Evolutionary conservation across 2,113 vertebrate species (phyloP).

Genomic region (Origma solitaria): DNA sequence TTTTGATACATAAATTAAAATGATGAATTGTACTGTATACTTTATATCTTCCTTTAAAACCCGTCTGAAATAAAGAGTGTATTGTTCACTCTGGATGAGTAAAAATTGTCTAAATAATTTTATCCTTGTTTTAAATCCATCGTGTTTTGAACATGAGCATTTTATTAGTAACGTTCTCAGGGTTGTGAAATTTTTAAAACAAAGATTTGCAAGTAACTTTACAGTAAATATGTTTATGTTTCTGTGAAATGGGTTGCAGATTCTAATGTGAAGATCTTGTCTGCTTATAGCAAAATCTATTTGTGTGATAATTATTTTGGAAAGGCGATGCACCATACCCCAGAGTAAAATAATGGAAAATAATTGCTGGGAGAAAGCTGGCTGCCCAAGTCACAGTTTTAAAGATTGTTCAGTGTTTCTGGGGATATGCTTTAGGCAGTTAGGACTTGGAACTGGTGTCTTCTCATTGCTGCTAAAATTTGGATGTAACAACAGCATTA

Average conservation of each 20-base stretch:
- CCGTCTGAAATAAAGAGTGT: not conserved
- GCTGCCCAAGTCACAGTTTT: not conserved
- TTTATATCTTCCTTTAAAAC: not conserved
- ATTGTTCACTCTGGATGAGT: not conserved
- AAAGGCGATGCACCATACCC: not conserved
- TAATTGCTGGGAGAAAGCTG: not conserved
- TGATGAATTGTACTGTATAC: not conserved
- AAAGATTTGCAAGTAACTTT: not conserved
- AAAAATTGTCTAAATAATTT: not conserved
- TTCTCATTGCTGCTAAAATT: not conserved
- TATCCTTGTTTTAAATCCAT: not conserved
- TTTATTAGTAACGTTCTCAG: not conserved
- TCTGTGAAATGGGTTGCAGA: not conserved
- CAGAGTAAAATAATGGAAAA: not conserved
- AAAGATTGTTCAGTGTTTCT: not conserved
- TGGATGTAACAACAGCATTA: not conserved
- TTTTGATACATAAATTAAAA: conserved; percentile 27
- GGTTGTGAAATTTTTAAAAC: not conserved
- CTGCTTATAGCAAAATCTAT: not conserved
- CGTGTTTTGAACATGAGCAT: not conserved
- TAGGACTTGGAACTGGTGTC: not conserved
- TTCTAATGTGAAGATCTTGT: not conserved
- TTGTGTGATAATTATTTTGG: not conserved
- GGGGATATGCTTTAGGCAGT: not conserved
- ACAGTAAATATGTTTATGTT: not conserved